Conservation (phyloP, 2,888 invertebrate species). For the Octodonta nipae region DNA sequence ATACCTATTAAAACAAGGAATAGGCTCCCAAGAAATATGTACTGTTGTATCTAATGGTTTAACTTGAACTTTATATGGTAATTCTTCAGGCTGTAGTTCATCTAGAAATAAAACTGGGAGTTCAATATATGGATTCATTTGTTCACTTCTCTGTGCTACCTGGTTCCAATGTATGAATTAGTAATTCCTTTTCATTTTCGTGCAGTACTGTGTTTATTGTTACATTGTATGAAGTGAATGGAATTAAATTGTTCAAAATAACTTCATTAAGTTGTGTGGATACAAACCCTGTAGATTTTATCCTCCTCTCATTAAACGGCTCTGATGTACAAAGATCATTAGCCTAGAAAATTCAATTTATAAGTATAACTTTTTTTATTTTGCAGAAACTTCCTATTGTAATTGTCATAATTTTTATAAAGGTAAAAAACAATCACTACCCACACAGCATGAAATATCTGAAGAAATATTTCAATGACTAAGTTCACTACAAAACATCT, state of each 20-base stretch:
- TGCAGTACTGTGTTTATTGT: conserved; percentile 26
- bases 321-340: conserved; percentile 21
- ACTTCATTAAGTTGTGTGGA: conserved; percentile 23
- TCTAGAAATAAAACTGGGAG: conserved; percentile 16
- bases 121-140: background rate
- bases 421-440: too few relatives aligned
- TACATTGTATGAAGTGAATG: conserved; percentile 27
- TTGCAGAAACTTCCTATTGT: too few relatives aligned
- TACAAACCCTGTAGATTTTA: conserved; percentile 27
- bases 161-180: conserved; percentile 23
- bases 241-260: conserved; percentile 23
- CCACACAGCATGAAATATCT: too few relatives aligned
- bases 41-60: conserved; percentile 19
- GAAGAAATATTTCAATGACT: too few relatives aligned
- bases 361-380: conserved; percentile 2
- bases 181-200: conserved; percentile 17
- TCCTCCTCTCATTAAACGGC: conserved; percentile 17
- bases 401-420: too few relatives aligned
- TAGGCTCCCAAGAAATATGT: conserved; percentile 24
- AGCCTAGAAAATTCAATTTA: conserved; percentile 18
- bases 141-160: conserved; percentile 17
- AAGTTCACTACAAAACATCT: too few relatives aligned
- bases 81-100: conserved; percentile 23
- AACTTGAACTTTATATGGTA: conserved; percentile 23
- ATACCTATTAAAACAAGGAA: conserved; percentile 21